Evolutionary conservation across 2,113 vertebrate species (phyloP).

Genomic region (Chaetops frenatus): DNA sequence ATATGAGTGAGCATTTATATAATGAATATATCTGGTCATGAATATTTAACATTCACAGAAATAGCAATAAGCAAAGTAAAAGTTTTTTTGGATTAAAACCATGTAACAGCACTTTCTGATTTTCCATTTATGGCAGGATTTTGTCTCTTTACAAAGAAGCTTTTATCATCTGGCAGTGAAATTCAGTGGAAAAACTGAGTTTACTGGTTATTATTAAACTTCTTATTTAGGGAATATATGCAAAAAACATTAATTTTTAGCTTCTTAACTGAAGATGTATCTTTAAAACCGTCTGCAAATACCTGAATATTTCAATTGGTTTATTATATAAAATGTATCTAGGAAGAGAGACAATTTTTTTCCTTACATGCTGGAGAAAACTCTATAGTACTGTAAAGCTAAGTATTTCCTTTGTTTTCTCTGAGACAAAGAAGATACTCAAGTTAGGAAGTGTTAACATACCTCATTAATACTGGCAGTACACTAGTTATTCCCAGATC

Average conservation of each 20-base stretch:
- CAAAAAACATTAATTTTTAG: background rate
- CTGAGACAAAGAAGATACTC: background rate
- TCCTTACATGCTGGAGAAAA: background rate
- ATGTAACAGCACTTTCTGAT: background rate
- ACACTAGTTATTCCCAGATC: background rate
- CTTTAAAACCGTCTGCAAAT: background rate
- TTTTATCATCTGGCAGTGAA: background rate
- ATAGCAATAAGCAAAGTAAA: background rate
- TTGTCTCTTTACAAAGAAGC: background rate
- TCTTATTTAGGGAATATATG: background rate
- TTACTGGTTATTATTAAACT: background rate
- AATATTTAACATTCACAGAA: background rate
- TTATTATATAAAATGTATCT: background rate
- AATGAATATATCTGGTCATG: background rate
- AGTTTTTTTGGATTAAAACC: background rate
- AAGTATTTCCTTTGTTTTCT: background rate
- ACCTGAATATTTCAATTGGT: accelerated
- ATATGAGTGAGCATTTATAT: background rate
- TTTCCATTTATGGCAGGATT: background rate
- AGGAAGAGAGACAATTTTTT: background rate
- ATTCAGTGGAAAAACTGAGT: background rate
- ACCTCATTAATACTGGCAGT: background rate
- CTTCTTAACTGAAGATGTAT: background rate
- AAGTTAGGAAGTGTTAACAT: background rate
- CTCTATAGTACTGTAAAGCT: background rate